These are phyloP conservation scores for Dryocosmus kuriphilus DNA, from an alignment of 2,888 invertebrate species.

Conservation along the genomic window DNA sequence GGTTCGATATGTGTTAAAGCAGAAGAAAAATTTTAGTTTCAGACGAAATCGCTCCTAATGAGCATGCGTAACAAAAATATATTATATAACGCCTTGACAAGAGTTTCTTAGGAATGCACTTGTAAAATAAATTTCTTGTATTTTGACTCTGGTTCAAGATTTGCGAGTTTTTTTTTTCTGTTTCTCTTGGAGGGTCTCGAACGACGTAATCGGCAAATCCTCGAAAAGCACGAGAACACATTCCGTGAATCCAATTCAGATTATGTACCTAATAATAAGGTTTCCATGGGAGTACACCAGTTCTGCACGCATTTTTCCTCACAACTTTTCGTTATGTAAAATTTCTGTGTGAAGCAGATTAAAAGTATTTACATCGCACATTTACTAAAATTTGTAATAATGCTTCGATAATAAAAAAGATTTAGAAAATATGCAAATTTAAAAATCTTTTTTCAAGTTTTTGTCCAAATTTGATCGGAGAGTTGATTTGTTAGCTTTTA, in stretches of 20 bases:
- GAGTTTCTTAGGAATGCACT: neutral
- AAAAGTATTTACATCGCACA: too few species aligned
- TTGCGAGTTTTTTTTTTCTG: neutral
- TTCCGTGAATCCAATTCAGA: neutral
- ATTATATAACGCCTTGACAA: neutral
- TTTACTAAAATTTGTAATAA: too few species aligned
- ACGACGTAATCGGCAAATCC: neutral
- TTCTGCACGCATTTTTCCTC: neutral
- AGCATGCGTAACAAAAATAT: conserved; percentile 7
- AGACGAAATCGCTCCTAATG: conserved; percentile 6
- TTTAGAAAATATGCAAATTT: too few species aligned
- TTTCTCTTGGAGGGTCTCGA: neutral
- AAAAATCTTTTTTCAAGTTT: too few species aligned
- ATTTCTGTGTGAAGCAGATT: too few species aligned
- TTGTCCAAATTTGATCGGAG: too few species aligned
- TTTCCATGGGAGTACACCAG: neutral
- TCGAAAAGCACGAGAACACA: neutral
- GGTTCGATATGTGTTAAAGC: conserved; percentile 4
- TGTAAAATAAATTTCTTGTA: neutral
- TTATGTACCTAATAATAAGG: neutral
- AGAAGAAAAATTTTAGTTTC: conserved; percentile 4
- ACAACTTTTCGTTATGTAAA: too few species aligned
- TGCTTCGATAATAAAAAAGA: too few species aligned
- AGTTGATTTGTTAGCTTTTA: too few species aligned
- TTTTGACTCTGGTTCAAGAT: neutral